These are phyloP conservation scores for Callionymus lyra DNA, from an alignment of 2,113 vertebrate species.

Conservation along the genomic window DNA sequence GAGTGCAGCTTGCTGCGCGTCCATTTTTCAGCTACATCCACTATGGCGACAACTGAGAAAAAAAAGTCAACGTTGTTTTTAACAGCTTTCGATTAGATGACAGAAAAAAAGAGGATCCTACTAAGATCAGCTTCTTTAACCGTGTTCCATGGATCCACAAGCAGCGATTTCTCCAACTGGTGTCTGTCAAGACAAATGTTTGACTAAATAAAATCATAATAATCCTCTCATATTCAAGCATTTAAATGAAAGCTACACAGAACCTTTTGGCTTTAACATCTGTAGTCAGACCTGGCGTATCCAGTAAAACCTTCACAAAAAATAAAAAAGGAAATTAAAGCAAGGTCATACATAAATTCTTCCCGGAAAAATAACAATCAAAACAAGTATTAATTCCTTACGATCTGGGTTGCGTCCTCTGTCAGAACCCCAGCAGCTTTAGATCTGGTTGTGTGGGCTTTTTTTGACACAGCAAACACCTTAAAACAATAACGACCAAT, in stretches of 20 bases:
- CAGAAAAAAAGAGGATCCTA: constrained; percentile 41
- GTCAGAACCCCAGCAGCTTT: constrained; percentile 78
- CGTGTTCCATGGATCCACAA: constrained; percentile 80
- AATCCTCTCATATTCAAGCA: too few species aligned
- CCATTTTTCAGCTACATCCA: constrained; percentile 85
- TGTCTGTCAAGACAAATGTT: constrained; percentile 67
- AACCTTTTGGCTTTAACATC: constrained; percentile 80
- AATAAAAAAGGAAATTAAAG: constrained; percentile 6
- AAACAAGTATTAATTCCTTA: constrained; percentile 30
- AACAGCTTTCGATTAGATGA: not conserved
- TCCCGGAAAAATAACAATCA: not conserved
- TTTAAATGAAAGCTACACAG: not conserved
- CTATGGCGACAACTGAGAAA: constrained; percentile 79
- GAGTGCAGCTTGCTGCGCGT: constrained; percentile 65
- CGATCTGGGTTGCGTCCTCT: constrained; percentile 77
- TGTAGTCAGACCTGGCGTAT: constrained; percentile 87
- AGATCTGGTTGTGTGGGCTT: constrained; percentile 88
- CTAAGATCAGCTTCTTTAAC: constrained; percentile 80
- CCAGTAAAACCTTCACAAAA: constrained; percentile 83
- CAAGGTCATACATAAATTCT: too few species aligned
- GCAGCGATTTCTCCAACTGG: constrained; percentile 76
- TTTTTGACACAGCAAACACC: constrained; percentile 90
- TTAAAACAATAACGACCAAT: constrained; percentile 34
- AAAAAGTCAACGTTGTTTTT: constrained; percentile 2
- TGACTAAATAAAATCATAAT: not conserved